Evolutionary conservation across 2,113 vertebrate genomes (phyloP), one percentile per base, ranked within the genome.

Genomic region (Hystrix brachyura): DNA sequence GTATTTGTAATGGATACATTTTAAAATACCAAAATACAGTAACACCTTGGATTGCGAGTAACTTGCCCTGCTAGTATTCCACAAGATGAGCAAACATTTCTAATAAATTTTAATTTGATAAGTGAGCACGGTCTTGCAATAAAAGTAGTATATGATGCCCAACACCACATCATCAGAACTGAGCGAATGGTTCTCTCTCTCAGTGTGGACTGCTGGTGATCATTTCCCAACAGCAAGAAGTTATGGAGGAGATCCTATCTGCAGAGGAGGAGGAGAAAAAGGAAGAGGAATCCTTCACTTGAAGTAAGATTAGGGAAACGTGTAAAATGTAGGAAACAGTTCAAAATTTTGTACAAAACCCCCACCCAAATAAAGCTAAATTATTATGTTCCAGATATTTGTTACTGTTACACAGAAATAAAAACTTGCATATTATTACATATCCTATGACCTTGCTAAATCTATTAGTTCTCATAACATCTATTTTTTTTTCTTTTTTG

Each of bases 11-110:
- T n/a, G 11, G 8, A 86, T 69, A 27, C 0, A 57, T 67, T 7
- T 59, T 74, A 76, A 74, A 94, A 92, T 87, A 81, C 43, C 87
- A 87, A 90, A 81, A 87, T 93, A 78, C 60, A 81, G 57, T 90
- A 67, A 34, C 15, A 27, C 11, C 65, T 34, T 34, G 65, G 32
- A 67, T 67, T 67, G 13, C 14, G 29, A 65, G 64, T 65, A 67
- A 34, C 32, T 67, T 25, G 21, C 9, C 13, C 60, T 25, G 21
- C 25, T 21, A 25, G 7, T 67, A 32, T 67, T 67, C 13, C 5
- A 4, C 65, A 34, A 67, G 65, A 67, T 32, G 10, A 34, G 13
- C 25, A 67, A 65, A 34, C 29, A 65, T 65, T 65, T 65, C 64
- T 65, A 65, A 65, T 6, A 65, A 13, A 34, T 67, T 34, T 67